Evolutionary conservation across 2,113 vertebrate genomes (phyloP), one percentile per base, ranked within the genome.

Genomic region (Dipodomys ordii): DNA sequence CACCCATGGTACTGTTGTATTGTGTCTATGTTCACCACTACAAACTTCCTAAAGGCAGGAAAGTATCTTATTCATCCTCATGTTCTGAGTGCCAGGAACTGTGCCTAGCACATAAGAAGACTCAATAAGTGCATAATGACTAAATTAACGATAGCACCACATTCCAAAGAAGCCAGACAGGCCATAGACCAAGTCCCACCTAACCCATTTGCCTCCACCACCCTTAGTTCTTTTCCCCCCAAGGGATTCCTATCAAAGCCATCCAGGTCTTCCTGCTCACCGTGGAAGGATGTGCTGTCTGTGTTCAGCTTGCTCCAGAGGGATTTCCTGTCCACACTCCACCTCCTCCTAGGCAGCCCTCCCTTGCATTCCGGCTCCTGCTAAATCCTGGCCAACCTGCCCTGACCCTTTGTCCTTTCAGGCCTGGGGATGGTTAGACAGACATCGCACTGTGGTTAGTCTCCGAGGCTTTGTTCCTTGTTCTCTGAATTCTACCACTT

Each of bases 161-260:
- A 74, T 39, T 13, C 67, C 76, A 44, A 19, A 62, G 93, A 67
- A 64, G 73, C 73, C 92, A 83, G 49, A 74, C 23, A 69, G 77
- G 80, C 77, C 28, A 60, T 1, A 72, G 10, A 23, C 10, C 65
- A 57, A 57, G 53, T 72, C 74, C 71, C 35, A 25, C 0, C 60
- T 65, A 1, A 69, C 89, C 96, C 90, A 22, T 90, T 18, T 25
- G 60, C 57, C 57, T 46, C 93, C 53, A 91, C 15, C 25, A 49
- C 15, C 81, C 13, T 87, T 67, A 71, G 94, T n/a, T 85, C 92
- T 12, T 95, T 87, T 3, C 7, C 7, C 74, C 30, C 88, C 84
- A 68, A 2, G 6, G 94, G 64, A 35, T 71, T 91, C 77, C 79
- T 96, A 18, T 27, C 68, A 62, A 72, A 12, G 91, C 93, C 53